phyloP scores from a whole-genome alignment of 2,888 invertebrate genomes.

The Mimumesa dahlbomi region DNA sequence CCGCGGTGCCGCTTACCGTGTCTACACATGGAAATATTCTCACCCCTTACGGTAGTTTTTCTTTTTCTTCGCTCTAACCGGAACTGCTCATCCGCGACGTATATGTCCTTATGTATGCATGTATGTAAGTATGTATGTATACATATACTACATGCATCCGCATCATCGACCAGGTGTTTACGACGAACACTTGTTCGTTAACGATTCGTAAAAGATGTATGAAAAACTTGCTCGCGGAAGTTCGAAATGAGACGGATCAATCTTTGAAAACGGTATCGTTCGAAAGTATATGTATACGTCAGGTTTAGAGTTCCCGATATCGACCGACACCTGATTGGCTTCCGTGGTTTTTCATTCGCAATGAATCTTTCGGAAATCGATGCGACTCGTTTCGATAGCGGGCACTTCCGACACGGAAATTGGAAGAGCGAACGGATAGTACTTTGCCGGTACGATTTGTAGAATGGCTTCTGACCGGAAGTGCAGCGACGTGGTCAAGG shows the following conservation, averaged over 20 bases:
- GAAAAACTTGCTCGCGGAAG: too few species aligned
- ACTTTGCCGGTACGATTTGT: conserved; percentile 9
- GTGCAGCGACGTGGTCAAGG: conserved; percentile 19
- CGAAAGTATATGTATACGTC: too few species aligned
- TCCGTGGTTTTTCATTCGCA: conserved; percentile 2
- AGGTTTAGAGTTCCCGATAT: background rate
- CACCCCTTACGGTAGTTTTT: background rate
- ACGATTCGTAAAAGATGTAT: too few species aligned
- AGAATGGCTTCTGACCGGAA: conserved; percentile 56
- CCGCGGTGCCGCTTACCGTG: conserved; percentile 20
- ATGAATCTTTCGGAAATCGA: conserved; percentile 35
- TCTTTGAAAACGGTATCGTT: too few species aligned
- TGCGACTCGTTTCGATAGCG: background rate
- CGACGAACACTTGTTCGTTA: background rate
- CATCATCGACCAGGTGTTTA: too few species aligned
- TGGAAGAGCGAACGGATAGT: conserved; percentile 3
- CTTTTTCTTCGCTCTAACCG: conserved; percentile 2
- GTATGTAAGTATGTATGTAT: too few species aligned
- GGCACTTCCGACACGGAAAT: conserved; percentile 42
- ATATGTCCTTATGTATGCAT: too few species aligned
- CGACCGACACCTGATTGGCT: background rate
- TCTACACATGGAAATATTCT: conserved; percentile 7
- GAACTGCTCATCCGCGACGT: too few species aligned
- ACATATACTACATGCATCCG: too few species aligned
- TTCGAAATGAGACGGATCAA: too few species aligned